These are phyloP conservation scores for Pycnomerus fuliginosus DNA, from an alignment of 2,888 invertebrate species.

Conservation along the genomic window DNA sequence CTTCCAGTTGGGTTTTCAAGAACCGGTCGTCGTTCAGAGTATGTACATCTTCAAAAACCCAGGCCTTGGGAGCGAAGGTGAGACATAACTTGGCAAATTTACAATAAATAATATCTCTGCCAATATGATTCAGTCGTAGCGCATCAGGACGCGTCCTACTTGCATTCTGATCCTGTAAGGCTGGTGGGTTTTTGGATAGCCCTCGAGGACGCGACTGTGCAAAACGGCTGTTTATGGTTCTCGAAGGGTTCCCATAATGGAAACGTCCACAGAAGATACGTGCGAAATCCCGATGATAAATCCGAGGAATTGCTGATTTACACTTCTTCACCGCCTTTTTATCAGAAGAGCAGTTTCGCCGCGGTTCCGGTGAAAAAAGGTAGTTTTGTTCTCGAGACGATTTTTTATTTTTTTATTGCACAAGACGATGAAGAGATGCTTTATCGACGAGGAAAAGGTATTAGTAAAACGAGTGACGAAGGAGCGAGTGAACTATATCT, in stretches of 20 bases:
- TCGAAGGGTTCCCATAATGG: constrained; percentile 89
- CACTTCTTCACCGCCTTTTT: constrained; percentile 66
- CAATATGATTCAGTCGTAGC: constrained; percentile 59
- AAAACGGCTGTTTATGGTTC: constrained; percentile 95
- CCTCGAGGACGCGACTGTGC: constrained; percentile 85
- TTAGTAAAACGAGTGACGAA: no score
- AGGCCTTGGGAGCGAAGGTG: constrained; percentile 84
- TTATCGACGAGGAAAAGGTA: no score
- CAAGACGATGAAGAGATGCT: no score
- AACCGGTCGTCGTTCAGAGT: constrained; percentile 89
- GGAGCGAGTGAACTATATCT: no score
- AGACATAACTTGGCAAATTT: background rate
- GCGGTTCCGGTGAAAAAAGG: constrained; percentile 84
- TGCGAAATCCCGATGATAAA: constrained; percentile 68
- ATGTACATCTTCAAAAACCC: constrained; percentile 99
- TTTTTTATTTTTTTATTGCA: no score
- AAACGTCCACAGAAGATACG: constrained; percentile 70
- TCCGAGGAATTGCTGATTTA: constrained; percentile 65
- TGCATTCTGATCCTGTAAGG: constrained; percentile 80
- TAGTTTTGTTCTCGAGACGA: no score
- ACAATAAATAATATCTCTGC: no score
- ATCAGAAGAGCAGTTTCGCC: constrained; percentile 72
- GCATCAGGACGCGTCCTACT: constrained; percentile 87
- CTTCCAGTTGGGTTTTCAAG: constrained; percentile 68
- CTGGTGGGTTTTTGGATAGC: constrained; percentile 95